Base-by-base conservation (phyloP, 2,888 invertebrate genomes). In the Caenorhabditis panamensis region DNA sequence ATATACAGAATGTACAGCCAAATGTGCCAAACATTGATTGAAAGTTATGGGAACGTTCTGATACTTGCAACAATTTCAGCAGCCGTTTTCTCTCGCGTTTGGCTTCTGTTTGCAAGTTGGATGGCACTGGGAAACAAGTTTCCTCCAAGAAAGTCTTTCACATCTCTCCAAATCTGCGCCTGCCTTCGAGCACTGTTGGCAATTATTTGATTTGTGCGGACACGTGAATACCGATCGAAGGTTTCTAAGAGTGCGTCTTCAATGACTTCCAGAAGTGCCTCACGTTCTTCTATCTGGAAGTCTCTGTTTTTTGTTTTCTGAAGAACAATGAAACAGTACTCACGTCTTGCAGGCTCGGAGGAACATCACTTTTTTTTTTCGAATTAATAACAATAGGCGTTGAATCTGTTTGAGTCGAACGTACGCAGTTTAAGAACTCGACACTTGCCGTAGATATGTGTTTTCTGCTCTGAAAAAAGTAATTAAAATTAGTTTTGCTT, bases 181-280 rank as follows among this genome's bases (percentile, higher is more conserved):
- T 89, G 89, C 77, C 88, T 89, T 24, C 87, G 67, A 47, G 89
- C 89, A 58, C 84, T 86, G 47, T 88, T 87, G 26, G 87, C 88
- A 44, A 90, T 90, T 28, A 88, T 83, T 68, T 88, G 86, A 63
- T 88, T 88, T 44, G 88, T 85, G 31, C 85, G 77, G 36, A 84
- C 79, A 18, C 90, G 79, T 11, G 89, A 89, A 61, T 90, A 86
- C 22, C 84, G 78, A 73, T 90, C 90, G 58, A 90, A 86, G 8
- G 90, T 90, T 77, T 90, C 89, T 9, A 86, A 86, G 9, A 90
- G 82, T 5, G 90, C 90, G 53, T 84, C 86, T 56, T 88, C 88
- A 51, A 90, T 89, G 24, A 88, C 80, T 56, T 86, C 87, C 61
- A 89, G 67, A 54, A 90, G 73, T 26, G 86, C 87, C 47, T 82